Evolutionary conservation across 2,888 invertebrate species (phyloP), one percentile per base, ranked within the genome.

Genomic region (Thera obeliscata): DNA sequence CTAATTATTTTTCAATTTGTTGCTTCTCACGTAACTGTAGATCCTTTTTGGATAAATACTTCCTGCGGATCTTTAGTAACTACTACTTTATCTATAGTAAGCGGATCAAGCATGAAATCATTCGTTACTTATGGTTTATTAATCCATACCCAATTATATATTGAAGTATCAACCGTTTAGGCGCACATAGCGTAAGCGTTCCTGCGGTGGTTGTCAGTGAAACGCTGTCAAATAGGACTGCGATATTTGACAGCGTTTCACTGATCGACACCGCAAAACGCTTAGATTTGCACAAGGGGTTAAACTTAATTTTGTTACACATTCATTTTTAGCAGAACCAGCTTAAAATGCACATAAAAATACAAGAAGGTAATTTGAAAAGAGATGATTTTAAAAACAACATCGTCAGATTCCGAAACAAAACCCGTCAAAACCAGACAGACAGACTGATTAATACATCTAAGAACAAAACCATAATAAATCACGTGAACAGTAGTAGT

Each of bases 1-100:
- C 75, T 78, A 80, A 82, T 74, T 76, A 81, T 75, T 65, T 70
- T 73, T 67, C 75, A 75, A 78, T 79, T 76, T 81, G 74, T 78
- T 50, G 73, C 66, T 76, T 77, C 76, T 71, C 69, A 77, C 69
- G 73, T 58, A 69, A 65, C 63, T 70, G 69, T 69, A 66, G 70
- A 55, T 67, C 64, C 72, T 62, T 74, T 74, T 58, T 71, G 67
- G 73, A 60, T 74, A 50, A 50, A 33, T 52, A 61, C 70, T 74
- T 76, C 73, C 78, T 78, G 78, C 81, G 79, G 77, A 76, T 66
- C 54, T 60, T 56, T 66, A 57, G 22, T 61, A 35, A 43, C 9
- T 50, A 12, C 35, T 2, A 43, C 35, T 0, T 49, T 38, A 35
- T 56, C 56, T 52, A 38, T 57, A 46, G 11, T 22, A 7, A 55